These are phyloP conservation scores for Catharus ustulatus DNA, from an alignment of 2,797 vertebrate genomes.

Conservation along the genomic window DNA sequence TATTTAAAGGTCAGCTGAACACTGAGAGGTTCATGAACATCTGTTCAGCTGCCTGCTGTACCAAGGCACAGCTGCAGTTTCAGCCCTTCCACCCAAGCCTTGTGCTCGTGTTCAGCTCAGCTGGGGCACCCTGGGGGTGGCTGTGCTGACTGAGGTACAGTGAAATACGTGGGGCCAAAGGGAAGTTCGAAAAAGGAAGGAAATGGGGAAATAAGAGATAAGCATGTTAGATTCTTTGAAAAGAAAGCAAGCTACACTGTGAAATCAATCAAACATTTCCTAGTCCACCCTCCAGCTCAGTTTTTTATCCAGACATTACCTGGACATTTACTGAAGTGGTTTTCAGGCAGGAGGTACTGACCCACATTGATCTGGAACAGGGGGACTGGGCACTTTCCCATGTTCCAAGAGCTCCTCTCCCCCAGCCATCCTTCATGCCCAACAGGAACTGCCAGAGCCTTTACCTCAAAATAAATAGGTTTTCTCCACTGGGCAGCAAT, in stretches of 20 bases:
- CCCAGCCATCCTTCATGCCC: not conserved
- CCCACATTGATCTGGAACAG: not conserved
- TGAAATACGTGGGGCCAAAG: not conserved
- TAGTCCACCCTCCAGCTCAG: not conserved
- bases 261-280: not conserved
- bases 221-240: not conserved
- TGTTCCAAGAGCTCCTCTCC: not conserved
- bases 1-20: not conserved
- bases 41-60: not conserved
- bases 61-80: not conserved
- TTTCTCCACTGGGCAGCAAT: not conserved
- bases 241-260: not conserved
- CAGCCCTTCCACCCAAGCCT: not conserved
- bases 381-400: not conserved
- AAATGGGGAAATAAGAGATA: not conserved
- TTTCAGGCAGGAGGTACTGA: not conserved
- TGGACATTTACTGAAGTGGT: not conserved
- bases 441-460: not conserved
- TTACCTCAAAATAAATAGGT: not conserved
- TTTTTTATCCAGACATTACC: not conserved
- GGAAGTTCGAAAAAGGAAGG: conserved; percentile 10
- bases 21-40: accelerated
- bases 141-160: not conserved
- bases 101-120: not conserved
- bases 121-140: accelerated